Evolutionary conservation across 2,113 vertebrate genomes (phyloP), one percentile per base, ranked within the genome.

Genomic region (Caloenas nicobarica): DNA sequence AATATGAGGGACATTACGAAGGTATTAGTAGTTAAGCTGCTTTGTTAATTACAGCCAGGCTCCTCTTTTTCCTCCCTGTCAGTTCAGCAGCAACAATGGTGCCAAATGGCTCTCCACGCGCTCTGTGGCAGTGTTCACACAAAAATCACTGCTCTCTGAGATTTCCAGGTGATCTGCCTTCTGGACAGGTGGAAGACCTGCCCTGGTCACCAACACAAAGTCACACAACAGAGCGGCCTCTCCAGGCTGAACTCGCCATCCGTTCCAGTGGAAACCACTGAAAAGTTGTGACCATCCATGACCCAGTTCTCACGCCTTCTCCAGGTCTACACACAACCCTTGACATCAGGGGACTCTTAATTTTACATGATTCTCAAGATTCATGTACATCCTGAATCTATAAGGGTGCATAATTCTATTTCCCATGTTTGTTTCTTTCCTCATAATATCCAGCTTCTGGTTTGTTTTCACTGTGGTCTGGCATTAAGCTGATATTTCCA

Each of bases 1-100:
- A 95, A 69, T 89, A 94, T 2, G n/a, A 97, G 93, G 87, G 78
- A 92, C 81, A 94, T 96, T 96, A 92, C 91, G 46, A 36, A 97
- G 93, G 94, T 80, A 95, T 96, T 96, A 95, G 94, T 95, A 65
- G 91, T 82, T 97, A 96, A 96, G 91, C 93, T 94, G 94, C 79
- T 93, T 91, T 95, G 89, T 96, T 96, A 96, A 97, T 95, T 95
- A 88, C 79, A 83, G 79, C 31, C 96, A 90, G 95, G 71, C 79
- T 93, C 58, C 85, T 94, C 88, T 93, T 77, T 88, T 81, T 38
- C 71, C 85, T 90, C 88, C 88, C 85, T 83, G 66, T 88, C 92
- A 90, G 66, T 90, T 88, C 66, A 77, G 82, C 79, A 85, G 85
- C 78, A 88, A 1, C 61, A 38, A 7, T 18, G 16, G 66, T 86